Evolutionary conservation across 2,888 invertebrate genomes (phyloP).

Genomic region (Spialia ferax): DNA sequence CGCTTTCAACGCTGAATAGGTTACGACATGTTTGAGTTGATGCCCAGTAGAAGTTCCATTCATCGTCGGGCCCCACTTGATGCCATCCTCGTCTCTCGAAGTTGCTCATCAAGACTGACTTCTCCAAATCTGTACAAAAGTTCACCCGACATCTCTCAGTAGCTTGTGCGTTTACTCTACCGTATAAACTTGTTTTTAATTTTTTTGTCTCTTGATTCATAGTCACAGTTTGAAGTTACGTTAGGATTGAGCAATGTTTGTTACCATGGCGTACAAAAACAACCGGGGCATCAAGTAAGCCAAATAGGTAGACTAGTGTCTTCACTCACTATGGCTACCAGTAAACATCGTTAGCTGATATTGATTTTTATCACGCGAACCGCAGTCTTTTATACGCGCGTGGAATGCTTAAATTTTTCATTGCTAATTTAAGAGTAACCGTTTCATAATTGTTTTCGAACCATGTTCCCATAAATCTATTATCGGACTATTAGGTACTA

Average conservation of each 20-base stretch:
- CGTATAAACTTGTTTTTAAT: constrained; percentile 56
- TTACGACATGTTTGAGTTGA: constrained; percentile 94
- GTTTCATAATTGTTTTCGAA: not conserved
- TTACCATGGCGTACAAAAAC: constrained; percentile 11
- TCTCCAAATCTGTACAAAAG: constrained; percentile 91
- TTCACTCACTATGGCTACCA: constrained; percentile 33
- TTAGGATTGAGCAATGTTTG: not conserved
- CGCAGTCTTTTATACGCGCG: not conserved
- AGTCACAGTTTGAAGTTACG: not conserved
- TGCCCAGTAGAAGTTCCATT: constrained; percentile 98
- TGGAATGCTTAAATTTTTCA: not conserved
- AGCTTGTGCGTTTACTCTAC: constrained; percentile 57
- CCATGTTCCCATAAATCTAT: no score
- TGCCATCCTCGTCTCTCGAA: constrained; percentile 96
- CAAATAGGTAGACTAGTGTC: constrained; percentile 8
- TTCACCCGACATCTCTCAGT: constrained; percentile 35
- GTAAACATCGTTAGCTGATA: constrained; percentile 33
- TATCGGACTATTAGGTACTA: no score
- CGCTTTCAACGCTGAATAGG: constrained; percentile 95
- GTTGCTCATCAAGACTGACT: constrained; percentile 94
- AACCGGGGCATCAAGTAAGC: not conserved
- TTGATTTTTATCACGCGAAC: constrained; percentile 16
- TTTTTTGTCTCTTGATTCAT: constrained; percentile 47
- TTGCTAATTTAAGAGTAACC: no score
- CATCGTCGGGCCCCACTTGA: constrained; percentile 93